Base-by-base conservation (phyloP, 2,888 invertebrate genomes). In the Tipula helvola region DNA sequence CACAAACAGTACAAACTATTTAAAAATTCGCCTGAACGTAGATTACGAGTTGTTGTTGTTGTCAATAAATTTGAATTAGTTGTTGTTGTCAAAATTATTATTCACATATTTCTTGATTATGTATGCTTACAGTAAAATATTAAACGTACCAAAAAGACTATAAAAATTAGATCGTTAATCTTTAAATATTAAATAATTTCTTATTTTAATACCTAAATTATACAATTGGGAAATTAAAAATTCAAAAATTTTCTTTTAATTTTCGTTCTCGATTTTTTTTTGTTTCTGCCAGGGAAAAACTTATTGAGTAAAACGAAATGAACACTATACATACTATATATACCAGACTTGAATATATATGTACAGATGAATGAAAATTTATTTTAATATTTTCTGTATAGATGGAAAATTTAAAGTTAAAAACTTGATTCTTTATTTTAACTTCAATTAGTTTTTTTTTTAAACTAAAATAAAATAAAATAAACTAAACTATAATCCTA, bases 141-240 rank as follows among this genome's bases (percentile, higher is more conserved):
- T 8, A 16, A 16, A 57, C 16, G 52, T 57, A 57, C 52, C 52
- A 57, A 57, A 71, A 71, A 71, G 28, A 71, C 71, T 71, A 71
- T 71, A 71, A 71, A 71, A 71, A 71, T 71, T 71, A 71, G 71
- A 71, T 71, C 71, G 71, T 71, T 71, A 71, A 71, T 71, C 71
- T 71, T 28, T 28, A 71, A 71, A 71, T 71, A 28, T 71, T 71
- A 71, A 71, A 71, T 28, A 71, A 71, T 71, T 71, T 71, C 71
- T 71, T 71, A 71, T 71, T 71, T 71, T 71, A 71, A 71, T 71
- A 28, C 10, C 71, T 71, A 71, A 71, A 71, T 71, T 71, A 71
- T 71, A 71, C 71, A 71, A 71, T 71, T 71, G 71, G 71, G 71
- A 71, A 71, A 71, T 71, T 71, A 71, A 71, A 71, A 28, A 71